Conservation (phyloP, 2,888 invertebrate species). For the Drosophila ezoana region DNA sequence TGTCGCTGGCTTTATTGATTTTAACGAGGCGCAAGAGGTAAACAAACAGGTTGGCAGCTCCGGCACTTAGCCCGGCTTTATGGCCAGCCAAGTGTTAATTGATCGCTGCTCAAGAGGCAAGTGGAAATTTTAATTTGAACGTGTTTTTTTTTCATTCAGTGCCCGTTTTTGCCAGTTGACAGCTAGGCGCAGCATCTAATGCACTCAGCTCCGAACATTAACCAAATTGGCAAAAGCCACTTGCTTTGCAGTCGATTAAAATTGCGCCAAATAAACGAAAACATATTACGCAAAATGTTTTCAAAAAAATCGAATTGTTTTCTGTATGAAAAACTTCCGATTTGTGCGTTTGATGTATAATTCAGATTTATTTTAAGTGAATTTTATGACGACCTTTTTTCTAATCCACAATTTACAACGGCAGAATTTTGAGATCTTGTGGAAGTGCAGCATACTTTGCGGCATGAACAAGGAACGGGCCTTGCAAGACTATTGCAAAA, state of each 20-base stretch:
- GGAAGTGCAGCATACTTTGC: no score
- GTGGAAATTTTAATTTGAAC: constrained; percentile 53
- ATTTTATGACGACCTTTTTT: no score
- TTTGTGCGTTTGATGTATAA: no score
- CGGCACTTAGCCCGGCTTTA: constrained; percentile 1
- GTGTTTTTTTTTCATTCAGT: constrained; percentile 14
- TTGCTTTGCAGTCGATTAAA: background rate
- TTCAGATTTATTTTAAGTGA: no score
- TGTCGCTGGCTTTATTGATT: constrained; percentile 66
- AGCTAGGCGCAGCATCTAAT: constrained; percentile 2
- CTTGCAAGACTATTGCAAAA: no score
- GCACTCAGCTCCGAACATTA: background rate
- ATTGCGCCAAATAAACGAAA: background rate
- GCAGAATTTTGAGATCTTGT: no score
- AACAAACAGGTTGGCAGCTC: constrained; percentile 63
- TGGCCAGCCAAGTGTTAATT: constrained; percentile 56
- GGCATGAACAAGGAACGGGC: no score
- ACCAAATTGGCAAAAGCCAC: constrained; percentile 3
- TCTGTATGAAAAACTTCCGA: no score
- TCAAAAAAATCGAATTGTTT: background rate
- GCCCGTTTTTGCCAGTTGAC: constrained; percentile 2
- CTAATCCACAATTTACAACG: no score
- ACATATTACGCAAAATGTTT: background rate
- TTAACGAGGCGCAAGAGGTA: constrained; percentile 70
- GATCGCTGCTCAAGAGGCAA: constrained; percentile 45